These are phyloP conservation scores for Leptinotarsa juncta DNA, from an alignment of 2,888 invertebrate genomes.

Conservation along the genomic window DNA sequence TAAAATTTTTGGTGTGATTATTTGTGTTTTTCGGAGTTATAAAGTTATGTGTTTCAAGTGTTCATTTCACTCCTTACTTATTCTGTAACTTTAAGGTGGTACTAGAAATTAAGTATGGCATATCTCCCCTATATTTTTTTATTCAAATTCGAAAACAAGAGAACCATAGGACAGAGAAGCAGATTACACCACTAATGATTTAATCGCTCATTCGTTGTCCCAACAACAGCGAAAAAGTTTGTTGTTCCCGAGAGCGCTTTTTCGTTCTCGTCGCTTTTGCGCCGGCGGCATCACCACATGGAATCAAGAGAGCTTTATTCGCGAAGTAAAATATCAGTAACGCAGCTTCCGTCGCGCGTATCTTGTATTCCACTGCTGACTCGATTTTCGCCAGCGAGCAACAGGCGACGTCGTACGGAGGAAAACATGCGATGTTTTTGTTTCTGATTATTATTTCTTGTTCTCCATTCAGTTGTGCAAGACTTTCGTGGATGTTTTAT, in stretches of 20 bases:
- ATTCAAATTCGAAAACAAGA: too few species aligned
- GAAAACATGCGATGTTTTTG: neutral
- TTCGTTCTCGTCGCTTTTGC: constrained; percentile 42
- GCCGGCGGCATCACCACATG: constrained; percentile 46
- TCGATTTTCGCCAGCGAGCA: constrained; percentile 1
- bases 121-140: too few species aligned
- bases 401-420: neutral
- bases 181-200: too few species aligned
- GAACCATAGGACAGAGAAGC: too few species aligned
- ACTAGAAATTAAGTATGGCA: too few species aligned
- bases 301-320: constrained; percentile 45
- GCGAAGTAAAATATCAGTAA: constrained; percentile 47
- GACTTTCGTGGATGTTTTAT: neutral
- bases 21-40: too few species aligned
- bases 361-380: neutral
- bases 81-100: too few species aligned
- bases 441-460: neutral
- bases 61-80: too few species aligned
- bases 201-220: too few species aligned
- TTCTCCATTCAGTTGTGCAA: neutral
- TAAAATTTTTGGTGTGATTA: too few species aligned
- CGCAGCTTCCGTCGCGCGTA: constrained; percentile 48
- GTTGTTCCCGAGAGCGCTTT: constrained; percentile 40
- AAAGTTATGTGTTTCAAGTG: too few species aligned
- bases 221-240: neutral